phyloP scores from a whole-genome alignment of 2,113 vertebrate species.

The Edolisoma coerulescens region DNA sequence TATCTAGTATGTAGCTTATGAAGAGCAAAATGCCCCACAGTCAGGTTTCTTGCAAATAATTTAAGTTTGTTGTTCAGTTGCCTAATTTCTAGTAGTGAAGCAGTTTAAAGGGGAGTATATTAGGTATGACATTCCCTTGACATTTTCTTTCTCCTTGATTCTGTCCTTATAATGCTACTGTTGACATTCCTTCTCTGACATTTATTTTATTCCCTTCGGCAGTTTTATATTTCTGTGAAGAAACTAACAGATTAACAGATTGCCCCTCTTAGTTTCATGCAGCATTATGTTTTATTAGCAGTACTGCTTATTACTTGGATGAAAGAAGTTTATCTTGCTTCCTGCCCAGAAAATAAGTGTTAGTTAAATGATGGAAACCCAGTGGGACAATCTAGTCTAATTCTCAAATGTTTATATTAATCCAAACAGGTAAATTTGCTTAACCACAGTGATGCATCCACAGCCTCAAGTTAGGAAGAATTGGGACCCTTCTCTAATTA shows the following conservation, averaged over 20 bases:
- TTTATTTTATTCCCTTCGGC: not conserved
- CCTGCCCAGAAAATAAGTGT: not conserved
- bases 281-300: not conserved
- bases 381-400: not conserved
- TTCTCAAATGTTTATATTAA: slow-evolving; percentile 26
- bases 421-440: slow-evolving; percentile 16
- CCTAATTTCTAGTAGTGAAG: not conserved
- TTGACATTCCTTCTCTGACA: not conserved
- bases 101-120: not conserved
- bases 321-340: not conserved
- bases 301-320: not conserved
- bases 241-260: not conserved
- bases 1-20: not conserved
- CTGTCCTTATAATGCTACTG: not conserved
- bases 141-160: slow-evolving; percentile 16
- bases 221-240: not conserved
- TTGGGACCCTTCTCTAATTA: slow-evolving; percentile 11
- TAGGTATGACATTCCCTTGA: not conserved
- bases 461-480: not conserved
- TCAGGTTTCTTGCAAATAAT: not conserved
- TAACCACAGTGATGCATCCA: not conserved
- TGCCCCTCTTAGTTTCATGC: not conserved
- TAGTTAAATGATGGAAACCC: not conserved
- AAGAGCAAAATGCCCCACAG: not conserved
- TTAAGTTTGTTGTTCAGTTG: not conserved